Percentiles rank a stretch among this genome's conserved stretches.
These are phyloP conservation scores for Leptodirus hochenwartii DNA, from an alignment of 2,888 invertebrate species.

Conservation along the genomic window DNA sequence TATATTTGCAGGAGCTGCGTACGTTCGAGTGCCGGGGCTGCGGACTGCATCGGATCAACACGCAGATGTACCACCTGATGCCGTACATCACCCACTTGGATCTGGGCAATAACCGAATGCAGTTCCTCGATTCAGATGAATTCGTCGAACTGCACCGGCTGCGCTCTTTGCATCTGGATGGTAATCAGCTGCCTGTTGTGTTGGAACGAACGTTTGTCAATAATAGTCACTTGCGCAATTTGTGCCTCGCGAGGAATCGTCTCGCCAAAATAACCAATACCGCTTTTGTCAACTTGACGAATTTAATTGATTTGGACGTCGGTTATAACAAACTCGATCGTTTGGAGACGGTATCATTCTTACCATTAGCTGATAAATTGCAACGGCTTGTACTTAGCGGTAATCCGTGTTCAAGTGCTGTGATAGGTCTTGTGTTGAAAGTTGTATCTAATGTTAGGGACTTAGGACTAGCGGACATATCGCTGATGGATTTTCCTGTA, in stretches of 20 bases:
- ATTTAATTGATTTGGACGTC: constrained; percentile 50
- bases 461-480: constrained; percentile 40
- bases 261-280: constrained; percentile 54
- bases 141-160: constrained; percentile 49
- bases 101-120: constrained; percentile 58
- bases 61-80: constrained; percentile 59
- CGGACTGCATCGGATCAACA: constrained; percentile 52
- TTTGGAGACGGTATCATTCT: constrained; percentile 41
- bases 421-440: constrained; percentile 37
- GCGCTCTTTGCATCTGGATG: constrained; percentile 46
- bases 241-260: constrained; percentile 51
- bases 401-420: constrained; percentile 37
- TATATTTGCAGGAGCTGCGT: constrained; percentile 44
- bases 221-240: constrained; percentile 31
- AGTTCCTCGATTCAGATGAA: constrained; percentile 54
- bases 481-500: constrained; percentile 34
- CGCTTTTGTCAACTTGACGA: constrained; percentile 54
- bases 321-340: constrained; percentile 57
- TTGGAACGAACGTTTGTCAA: constrained; percentile 50
- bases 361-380: constrained; percentile 40
- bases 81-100: constrained; percentile 55
- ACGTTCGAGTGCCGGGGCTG: constrained; percentile 56
- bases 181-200: constrained; percentile 59
- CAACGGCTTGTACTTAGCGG: constrained; percentile 51
- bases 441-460: constrained; percentile 36